Conservation (phyloP, 2,888 invertebrate genomes). For the Megalurothrips usitatus region DNA sequence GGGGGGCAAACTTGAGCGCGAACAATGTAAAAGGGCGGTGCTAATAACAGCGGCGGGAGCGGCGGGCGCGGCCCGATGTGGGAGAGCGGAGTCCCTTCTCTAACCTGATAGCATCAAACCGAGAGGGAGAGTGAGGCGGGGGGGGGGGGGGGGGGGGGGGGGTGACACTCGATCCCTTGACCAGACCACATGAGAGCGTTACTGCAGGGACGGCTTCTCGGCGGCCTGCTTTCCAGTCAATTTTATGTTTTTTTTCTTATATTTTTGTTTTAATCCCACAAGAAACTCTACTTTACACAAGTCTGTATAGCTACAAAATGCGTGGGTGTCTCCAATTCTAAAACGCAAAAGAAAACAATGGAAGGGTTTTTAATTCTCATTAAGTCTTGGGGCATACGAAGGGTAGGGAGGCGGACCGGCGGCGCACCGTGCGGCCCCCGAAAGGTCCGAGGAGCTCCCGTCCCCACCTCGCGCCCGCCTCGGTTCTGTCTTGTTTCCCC, state of each 20-base stretch:
- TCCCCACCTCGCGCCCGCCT: no score
- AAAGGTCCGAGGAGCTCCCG: no score
- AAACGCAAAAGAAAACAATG: no score
- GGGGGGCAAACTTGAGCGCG: no score
- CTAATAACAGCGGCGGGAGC: neutral
- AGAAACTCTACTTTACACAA: no score
- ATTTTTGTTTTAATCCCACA: neutral
- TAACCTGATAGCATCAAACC: constrained; percentile 2
- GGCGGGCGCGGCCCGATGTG: neutral
- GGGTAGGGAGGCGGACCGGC: no score
- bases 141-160: neutral
- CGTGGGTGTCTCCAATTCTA: no score
- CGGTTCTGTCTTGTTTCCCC: no score
- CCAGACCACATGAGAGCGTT: constrained; percentile 23
- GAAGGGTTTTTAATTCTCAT: no score
- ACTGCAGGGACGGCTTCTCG: neutral
- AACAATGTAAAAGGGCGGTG: neutral
- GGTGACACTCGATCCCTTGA: constrained; percentile 16
- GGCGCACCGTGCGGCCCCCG: no score
- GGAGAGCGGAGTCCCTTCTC: constrained; percentile 20
- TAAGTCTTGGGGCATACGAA: no score
- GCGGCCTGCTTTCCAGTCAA: neutral
- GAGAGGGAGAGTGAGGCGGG: neutral
- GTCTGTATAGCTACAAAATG: no score
- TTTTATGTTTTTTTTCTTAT: neutral